Base-by-base conservation (phyloP, 2,888 invertebrate species). In the Thera britannica region DNA sequence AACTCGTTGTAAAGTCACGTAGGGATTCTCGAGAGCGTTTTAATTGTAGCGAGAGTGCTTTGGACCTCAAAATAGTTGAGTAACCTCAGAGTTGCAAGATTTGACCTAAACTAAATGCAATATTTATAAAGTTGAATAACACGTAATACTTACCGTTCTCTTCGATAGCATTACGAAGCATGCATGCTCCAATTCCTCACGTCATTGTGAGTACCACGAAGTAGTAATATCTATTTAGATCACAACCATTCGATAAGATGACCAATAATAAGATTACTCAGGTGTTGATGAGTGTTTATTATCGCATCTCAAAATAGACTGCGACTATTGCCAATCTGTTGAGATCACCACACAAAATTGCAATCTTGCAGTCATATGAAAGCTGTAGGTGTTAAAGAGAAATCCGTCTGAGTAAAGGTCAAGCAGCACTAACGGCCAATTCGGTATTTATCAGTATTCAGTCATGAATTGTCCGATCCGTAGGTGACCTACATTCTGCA, bases 281-380 rank as follows among this genome's bases (percentile, higher is more conserved):
- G 66, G 70, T 72, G 64, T 68, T 58, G 71, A 60, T 49, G 59
- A 62, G 34, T 71, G 65, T 73, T 71, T 69, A 70, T 70, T 69
- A 75, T 64, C 52, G 65, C 56, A 69, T 41, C 64, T 79, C 70
- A 75, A 83, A 87, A 86, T 89, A 88, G 81, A 81, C 72, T 78
- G 78, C 71, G 76, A 79, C 80, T 83, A 81, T 86, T 88, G 87
- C 86, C 87, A 87, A 82, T 82, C 72, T 67, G 77, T 74, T 83
- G 84, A 83, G 81, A 80, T 86, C 83, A 83, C 82, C 77, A 77
- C 75, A 73, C 78, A 67, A 73, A 77, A 72, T 78, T 65, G 66
- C 63, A 63, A 67, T 67, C 46, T 60, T 57, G 57, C 57, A 62
- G 44, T 60, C 51, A 58, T 65, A 9, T 56, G 35, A 62, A 68